Base-by-base conservation (phyloP, 2,888 invertebrate genomes). In the Trissolcus brochymenae region DNA sequence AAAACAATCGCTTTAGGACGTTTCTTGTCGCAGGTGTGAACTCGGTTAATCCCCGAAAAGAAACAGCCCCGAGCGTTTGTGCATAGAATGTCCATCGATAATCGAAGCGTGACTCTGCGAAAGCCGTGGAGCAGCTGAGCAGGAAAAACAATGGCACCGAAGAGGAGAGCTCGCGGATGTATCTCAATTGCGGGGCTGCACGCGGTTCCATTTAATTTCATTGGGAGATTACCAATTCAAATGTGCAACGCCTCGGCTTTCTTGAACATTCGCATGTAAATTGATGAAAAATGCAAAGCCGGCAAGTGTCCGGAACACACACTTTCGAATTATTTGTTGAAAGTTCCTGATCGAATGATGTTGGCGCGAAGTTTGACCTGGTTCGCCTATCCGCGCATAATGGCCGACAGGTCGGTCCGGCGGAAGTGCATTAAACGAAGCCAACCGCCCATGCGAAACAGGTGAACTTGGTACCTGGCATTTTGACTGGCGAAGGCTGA, bases 341-440 rank as follows among this genome's bases (percentile, higher is more conserved):
- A 72, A 78, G 59, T 75, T 75, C n/a, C 57, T 67, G 66, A 71
- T 67, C 62, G 43, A 78, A 74, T 78, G 60, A 78, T 74, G 62
- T 78, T 51, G 66, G 75, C 56, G 70, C 64, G 54, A 66, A 71
- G 66, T 66, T 78, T 70, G 74, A 73, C 71, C 74, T 78, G 51
- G 55, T 74, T 75, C 55, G 54, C 66, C 40, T 66, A 72, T 59
- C 54, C 29, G 43, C 56, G 70, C 61, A 71, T 61, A 64, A 71
- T 74, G 70, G 59, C 54, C 29, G 64, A 62, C 54, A 40, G 21
- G 43, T 72, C 62, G 78, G 74, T 78, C 74, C 80, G 76, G 72
- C 80, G 83, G 82, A 85, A 84, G 82, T 81, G 80, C 83, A 83
- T 85, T 84, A 82, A 83, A 85, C 80, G 82, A 82, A 82, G 80